phyloP scores from a whole-genome alignment of 2,888 invertebrate species.

The Athetis lepigone region DNA sequence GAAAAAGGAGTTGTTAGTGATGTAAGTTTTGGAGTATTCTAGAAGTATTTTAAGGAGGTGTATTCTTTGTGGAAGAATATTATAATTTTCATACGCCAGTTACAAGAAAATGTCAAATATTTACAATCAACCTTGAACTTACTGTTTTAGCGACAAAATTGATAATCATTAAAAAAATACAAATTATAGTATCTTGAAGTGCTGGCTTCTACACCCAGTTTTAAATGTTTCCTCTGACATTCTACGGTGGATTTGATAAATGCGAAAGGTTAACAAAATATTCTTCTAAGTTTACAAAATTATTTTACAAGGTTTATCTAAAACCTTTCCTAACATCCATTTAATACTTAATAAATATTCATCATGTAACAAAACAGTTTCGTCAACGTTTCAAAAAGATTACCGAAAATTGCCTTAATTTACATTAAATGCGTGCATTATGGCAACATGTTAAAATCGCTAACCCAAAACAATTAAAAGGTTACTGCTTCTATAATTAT shows the following conservation, averaged over 20 bases:
- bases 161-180: too few relatives aligned
- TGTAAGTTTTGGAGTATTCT: not conserved
- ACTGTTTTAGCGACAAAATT: too few relatives aligned
- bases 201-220: too few relatives aligned
- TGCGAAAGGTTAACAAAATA: too few relatives aligned
- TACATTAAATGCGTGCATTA: conserved; percentile 17
- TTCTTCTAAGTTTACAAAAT: too few relatives aligned
- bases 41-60: not conserved
- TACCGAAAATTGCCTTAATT: conserved; percentile 27
- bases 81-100: too few relatives aligned
- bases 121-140: too few relatives aligned
- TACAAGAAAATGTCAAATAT: too few relatives aligned
- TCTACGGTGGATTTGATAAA: not conserved
- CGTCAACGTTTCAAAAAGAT: conserved; percentile 17
- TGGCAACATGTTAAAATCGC: conserved; percentile 19
- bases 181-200: too few relatives aligned
- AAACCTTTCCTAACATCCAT: not conserved
- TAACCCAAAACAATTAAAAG: conserved; percentile 40
- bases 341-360: not conserved
- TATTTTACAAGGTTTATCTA: too few relatives aligned
- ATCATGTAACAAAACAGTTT: conserved; percentile 8
- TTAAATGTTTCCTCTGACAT: not conserved
- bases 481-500: conserved; percentile 21
- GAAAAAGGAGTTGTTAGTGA: not conserved
- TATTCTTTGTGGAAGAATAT: conserved; percentile 24